Conservation (phyloP, 2,888 invertebrate genomes). For the Polia nebulosa region DNA sequence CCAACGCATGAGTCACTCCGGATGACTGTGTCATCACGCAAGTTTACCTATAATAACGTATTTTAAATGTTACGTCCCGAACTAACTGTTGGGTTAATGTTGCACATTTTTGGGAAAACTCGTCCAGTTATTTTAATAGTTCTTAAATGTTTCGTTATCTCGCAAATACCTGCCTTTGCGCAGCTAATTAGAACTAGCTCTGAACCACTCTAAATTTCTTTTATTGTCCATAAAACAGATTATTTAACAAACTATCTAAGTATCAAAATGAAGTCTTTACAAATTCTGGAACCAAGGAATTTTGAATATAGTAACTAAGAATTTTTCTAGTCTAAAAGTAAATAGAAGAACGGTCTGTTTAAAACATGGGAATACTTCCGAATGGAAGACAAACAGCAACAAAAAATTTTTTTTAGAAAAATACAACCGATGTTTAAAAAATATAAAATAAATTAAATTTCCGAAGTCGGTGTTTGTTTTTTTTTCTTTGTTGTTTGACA, state of each 20-base stretch:
- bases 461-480: no score
- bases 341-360: background rate
- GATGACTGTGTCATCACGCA: slow-evolving; percentile 74
- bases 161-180: background rate
- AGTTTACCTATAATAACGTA: slow-evolving; percentile 63
- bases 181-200: background rate
- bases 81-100: slow-evolving; percentile 14
- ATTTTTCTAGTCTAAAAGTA: background rate
- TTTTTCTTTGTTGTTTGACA: no score
- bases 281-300: background rate
- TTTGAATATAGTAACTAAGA: background rate
- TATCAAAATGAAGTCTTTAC: no score
- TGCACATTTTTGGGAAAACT: background rate
- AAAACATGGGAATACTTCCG: no score
- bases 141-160: background rate
- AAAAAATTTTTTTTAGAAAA: no score
- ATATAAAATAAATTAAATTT: no score
- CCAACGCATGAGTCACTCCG: slow-evolving; percentile 69
- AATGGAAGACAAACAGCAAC: no score
- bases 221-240: no score
- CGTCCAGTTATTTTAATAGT: background rate
- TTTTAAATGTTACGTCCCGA: slow-evolving; percentile 49
- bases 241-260: no score
- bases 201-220: background rate
- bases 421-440: no score